phyloP scores from a whole-genome alignment of 2,888 invertebrate species.

The Drosophila leonis region DNA sequence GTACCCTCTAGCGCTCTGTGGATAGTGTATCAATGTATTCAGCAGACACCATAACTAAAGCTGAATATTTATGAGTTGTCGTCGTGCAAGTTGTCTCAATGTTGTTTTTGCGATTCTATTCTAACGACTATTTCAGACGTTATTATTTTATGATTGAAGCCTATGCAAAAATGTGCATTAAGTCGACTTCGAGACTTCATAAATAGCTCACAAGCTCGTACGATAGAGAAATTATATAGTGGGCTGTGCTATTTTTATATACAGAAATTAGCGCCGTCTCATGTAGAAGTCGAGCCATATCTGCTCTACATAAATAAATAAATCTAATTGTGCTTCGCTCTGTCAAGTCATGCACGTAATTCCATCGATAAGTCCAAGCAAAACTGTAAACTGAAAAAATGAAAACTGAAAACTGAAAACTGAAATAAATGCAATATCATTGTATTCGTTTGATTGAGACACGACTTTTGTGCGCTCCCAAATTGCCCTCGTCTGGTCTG shows the following conservation, averaged over 20 bases:
- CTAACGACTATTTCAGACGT: slow-evolving; percentile 42
- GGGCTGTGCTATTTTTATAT: slow-evolving; percentile 1
- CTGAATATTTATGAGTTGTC: slow-evolving; percentile 72
- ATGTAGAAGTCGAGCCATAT: slow-evolving; percentile 19
- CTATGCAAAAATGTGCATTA: slow-evolving; percentile 30
- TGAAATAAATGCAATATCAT: slow-evolving; percentile 41
- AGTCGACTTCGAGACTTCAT: background rate
- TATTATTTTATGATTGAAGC: slow-evolving; percentile 45
- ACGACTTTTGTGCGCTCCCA: slow-evolving; percentile 3
- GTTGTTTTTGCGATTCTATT: slow-evolving; percentile 24
- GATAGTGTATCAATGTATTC: slow-evolving; percentile 41
- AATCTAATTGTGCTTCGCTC: slow-evolving; percentile 4
- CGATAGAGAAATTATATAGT: background rate
- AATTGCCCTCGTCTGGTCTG: slow-evolving; percentile 7
- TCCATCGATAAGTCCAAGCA: slow-evolving; percentile 16
- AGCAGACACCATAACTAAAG: slow-evolving; percentile 46
- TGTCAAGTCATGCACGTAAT: slow-evolving; percentile 35
- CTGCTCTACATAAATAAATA: slow-evolving; percentile 11
- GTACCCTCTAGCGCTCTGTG: background rate
- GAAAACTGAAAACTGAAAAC: background rate
- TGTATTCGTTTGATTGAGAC: slow-evolving; percentile 27
- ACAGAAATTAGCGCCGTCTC: slow-evolving; percentile 7
- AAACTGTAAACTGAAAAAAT: slow-evolving; percentile 19
- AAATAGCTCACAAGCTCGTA: background rate
- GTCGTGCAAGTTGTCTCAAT: slow-evolving; percentile 54